Base-by-base conservation (phyloP, 2,888 invertebrate genomes). In the Melinaea marsaeus region DNA sequence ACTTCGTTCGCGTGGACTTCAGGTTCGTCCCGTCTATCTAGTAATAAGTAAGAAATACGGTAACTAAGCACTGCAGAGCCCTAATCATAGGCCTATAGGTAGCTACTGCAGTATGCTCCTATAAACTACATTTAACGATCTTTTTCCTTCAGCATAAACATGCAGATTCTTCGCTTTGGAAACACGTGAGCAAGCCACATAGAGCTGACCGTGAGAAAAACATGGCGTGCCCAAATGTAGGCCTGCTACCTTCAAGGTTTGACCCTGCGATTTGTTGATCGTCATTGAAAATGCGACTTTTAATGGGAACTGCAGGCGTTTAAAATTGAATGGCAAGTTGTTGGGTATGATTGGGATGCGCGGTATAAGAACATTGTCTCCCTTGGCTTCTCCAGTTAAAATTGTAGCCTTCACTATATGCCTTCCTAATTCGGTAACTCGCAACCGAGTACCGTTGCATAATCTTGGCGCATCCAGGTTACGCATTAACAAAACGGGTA, bases 341-440 rank as follows among this genome's bases (percentile, higher is more conserved):
- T 63, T 74, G 46, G 72, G 73, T 57, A 74, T 74, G 22, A 74
- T 71, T 60, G 72, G 73, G 46, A 75, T 75, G 35, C 74, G 72
- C 6, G 72, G 74, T 57, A 74, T 74, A 48, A 75, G 58, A 55
- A 75, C 73, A 60, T 62, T 67, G 33, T 71, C 71, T 67, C 72
- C 73, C 47, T 72, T 72, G 42, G 69, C 71, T 62, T 55, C 66
- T 63, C 74, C 75, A 35, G 72, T 72, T 42, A 75, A 55, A 45
- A 74, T 74, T 33, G 67, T 72, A 6, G 72, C 74, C 59, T 71
- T 64, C 51, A 75, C 61, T 13, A 72, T 70, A 64, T 74, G 60
- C 48, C 68, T 65, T 57, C 62, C 65, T 55, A 71, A 34, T 58
- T 68, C 60, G 33, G 57, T 69, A n/a, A 71, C 55, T 57, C 58